Evolutionary conservation across 2,888 invertebrate species (phyloP).

Genomic region (Drosophila peninsularis): DNA sequence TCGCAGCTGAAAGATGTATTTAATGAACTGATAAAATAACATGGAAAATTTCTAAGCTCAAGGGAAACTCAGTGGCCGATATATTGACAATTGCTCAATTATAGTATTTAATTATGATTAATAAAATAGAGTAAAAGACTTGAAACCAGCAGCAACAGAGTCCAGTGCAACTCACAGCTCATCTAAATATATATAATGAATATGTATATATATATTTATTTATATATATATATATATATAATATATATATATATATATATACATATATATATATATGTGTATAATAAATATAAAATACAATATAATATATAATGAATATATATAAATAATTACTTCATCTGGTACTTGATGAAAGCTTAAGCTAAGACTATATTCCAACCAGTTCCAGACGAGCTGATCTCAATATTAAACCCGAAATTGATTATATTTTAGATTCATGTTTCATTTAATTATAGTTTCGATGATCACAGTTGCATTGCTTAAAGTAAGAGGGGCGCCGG

Average conservation of each 20-base stretch:
- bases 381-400: not conserved
- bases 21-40: not conserved
- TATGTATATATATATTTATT: too few species aligned
- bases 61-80: not conserved
- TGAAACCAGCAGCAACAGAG: not conserved
- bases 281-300: too few species aligned
- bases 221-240: too few species aligned
- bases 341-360: too few species aligned
- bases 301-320: too few species aligned
- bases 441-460: not conserved
- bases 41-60: not conserved
- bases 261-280: too few species aligned
- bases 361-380: too few species aligned
- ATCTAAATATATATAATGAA: not conserved
- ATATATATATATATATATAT: too few species aligned
- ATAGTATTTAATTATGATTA: not conserved
- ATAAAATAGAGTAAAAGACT: not conserved
- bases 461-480: not conserved
- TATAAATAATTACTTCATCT: not conserved
- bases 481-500: slow-evolving; percentile 15
- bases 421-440: not conserved
- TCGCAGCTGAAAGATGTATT: not conserved
- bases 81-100: not conserved
- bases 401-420: not conserved
- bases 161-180: not conserved